phyloP scores from a whole-genome alignment of 2,888 invertebrate genomes.

The Metalampra italica region DNA sequence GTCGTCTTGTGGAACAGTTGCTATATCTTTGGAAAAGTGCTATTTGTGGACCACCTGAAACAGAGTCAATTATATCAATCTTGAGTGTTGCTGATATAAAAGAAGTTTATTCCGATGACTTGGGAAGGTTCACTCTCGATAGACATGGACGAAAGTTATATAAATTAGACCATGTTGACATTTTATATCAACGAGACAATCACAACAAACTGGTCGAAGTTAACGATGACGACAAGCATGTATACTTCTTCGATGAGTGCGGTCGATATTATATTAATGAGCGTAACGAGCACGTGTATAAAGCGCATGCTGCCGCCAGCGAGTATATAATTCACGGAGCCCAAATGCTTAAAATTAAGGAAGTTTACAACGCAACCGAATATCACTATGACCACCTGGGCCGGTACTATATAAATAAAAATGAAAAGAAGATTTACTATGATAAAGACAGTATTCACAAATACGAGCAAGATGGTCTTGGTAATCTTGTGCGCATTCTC shows the following conservation, averaged over 20 bases:
- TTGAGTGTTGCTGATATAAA: slow-evolving; percentile 26
- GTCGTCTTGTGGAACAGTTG: slow-evolving; percentile 30
- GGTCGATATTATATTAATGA: slow-evolving; percentile 32
- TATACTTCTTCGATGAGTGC: slow-evolving; percentile 37
- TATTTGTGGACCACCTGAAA: slow-evolving; percentile 10
- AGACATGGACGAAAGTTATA: slow-evolving; percentile 36
- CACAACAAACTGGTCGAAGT: slow-evolving; percentile 23
- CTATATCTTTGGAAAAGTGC: slow-evolving; percentile 28
- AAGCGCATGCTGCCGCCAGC: slow-evolving; percentile 23
- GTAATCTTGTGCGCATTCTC: slow-evolving; percentile 26
- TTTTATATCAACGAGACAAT: slow-evolving; percentile 32
- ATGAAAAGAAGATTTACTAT: slow-evolving; percentile 25
- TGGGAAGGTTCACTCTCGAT: slow-evolving; percentile 29
- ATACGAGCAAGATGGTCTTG: slow-evolving; percentile 29
- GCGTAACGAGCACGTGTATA: slow-evolving; percentile 23
- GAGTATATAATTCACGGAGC: slow-evolving; percentile 29
- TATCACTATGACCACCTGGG: slow-evolving; percentile 34
- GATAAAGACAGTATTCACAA: slow-evolving; percentile 19
- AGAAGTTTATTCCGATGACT: slow-evolving; percentile 28
- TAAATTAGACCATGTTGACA: slow-evolving; percentile 12
- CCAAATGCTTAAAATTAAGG: slow-evolving; percentile 25
- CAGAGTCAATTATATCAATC: slow-evolving; percentile 33
- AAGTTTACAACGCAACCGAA: slow-evolving; percentile 21
- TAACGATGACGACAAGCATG: slow-evolving; percentile 25
- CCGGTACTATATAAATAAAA: slow-evolving; percentile 24